Percentiles rank a stretch among this genome's conserved stretches.
Evolutionary conservation across 2,888 invertebrate genomes (phyloP).

Genomic region (Leucophenga montana): DNA sequence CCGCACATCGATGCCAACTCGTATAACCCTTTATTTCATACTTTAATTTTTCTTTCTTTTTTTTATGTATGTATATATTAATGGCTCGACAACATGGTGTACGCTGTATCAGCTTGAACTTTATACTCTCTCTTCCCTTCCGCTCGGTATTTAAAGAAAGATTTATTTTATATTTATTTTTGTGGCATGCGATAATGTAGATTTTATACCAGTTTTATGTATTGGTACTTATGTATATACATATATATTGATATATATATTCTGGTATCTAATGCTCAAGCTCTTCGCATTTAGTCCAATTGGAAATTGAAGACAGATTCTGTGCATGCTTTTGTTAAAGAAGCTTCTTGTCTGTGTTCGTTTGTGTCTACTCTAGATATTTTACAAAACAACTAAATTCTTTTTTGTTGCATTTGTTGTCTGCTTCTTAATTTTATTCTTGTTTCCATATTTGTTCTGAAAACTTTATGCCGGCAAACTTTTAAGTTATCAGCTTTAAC

Average conservation of each 20-base stretch:
- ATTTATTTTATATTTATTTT: constrained; percentile 54
- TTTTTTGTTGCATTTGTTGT: neutral
- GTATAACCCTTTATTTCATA: too few species aligned
- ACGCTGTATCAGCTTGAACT: too few species aligned
- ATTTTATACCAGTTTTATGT: too few species aligned
- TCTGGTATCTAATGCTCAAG: constrained; percentile 29
- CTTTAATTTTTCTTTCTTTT: too few species aligned
- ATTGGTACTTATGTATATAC: neutral
- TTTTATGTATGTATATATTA: too few species aligned
- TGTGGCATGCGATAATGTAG: too few species aligned
- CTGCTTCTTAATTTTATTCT: neutral
- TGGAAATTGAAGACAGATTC: neutral
- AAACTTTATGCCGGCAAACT: too few species aligned
- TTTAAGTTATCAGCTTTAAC: too few species aligned
- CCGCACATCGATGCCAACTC: too few species aligned
- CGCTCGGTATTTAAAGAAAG: constrained; percentile 34
- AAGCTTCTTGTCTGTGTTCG: neutral
- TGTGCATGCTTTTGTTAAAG: neutral
- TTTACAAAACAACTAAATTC: neutral
- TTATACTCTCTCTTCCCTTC: too few species aligned
- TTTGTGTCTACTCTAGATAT: neutral
- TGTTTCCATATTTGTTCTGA: neutral
- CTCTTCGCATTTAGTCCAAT: constrained; percentile 39
- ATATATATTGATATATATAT: neutral
- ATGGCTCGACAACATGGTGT: too few species aligned